These are phyloP conservation scores for Mellivora capensis DNA, from an alignment of 2,113 vertebrate genomes.

Conservation along the genomic window DNA sequence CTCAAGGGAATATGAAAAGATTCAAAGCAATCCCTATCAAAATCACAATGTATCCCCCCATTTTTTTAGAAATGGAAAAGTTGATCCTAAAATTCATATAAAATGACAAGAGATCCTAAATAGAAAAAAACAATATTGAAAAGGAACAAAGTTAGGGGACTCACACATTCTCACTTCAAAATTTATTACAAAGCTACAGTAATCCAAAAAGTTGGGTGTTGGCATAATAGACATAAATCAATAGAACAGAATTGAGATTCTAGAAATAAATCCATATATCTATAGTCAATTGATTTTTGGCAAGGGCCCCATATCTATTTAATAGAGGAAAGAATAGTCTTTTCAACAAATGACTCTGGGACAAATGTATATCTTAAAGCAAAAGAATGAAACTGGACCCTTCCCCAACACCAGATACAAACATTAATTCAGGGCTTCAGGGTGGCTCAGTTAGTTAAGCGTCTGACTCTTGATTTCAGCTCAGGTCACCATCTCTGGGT, in stretches of 20 bases:
- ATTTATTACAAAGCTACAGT: background rate
- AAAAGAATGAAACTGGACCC: background rate
- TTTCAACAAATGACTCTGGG: background rate
- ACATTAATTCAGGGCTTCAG: background rate
- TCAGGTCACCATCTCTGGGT: background rate
- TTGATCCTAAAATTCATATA: background rate
- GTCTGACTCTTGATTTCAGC: background rate
- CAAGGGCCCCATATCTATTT: background rate
- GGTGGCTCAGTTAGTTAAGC: background rate
- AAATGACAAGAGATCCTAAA: background rate
- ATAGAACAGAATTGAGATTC: background rate
- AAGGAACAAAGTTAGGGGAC: background rate
- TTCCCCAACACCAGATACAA: background rate
- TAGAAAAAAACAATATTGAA: background rate
- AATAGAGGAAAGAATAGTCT: background rate
- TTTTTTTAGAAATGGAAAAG: background rate
- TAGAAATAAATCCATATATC: background rate
- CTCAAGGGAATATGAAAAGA: background rate
- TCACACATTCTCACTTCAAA: background rate
- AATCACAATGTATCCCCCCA: background rate
- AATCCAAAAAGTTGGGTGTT: background rate
- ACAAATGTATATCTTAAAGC: background rate
- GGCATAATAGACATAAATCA: background rate
- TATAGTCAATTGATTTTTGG: background rate
- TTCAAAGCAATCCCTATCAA: background rate